These are phyloP conservation scores for Psophia crepitans DNA, from an alignment of 2,113 vertebrate genomes.

Conservation along the genomic window DNA sequence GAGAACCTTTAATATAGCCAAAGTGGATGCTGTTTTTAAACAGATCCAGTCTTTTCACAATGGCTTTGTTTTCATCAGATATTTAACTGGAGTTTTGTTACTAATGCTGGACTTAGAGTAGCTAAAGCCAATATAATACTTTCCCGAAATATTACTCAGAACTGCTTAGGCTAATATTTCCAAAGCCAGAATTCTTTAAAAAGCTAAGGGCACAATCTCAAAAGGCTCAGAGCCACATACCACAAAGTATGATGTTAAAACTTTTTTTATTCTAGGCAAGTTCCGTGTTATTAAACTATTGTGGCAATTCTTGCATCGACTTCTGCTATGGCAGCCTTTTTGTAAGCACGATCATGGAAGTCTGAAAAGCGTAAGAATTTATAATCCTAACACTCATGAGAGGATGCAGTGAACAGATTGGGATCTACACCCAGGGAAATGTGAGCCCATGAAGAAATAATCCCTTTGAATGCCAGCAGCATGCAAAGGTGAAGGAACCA, in stretches of 20 bases:
- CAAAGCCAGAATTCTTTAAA: constrained; percentile 36
- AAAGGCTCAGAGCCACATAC: constrained; percentile 23
- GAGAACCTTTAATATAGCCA: constrained; percentile 3
- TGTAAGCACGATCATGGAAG: not conserved
- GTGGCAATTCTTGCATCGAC: not conserved
- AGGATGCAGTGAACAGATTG: constrained; percentile 7
- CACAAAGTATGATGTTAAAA: not conserved
- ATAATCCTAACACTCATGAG: not conserved
- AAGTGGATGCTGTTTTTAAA: constrained; percentile 20
- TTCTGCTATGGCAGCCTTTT: not conserved
- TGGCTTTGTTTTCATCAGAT: constrained; percentile 25
- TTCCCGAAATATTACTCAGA: constrained; percentile 55
- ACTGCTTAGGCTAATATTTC: constrained; percentile 64
- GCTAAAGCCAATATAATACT: constrained; percentile 59
- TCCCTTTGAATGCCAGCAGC: not conserved
- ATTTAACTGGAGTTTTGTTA: constrained; percentile 61
- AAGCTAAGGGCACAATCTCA: constrained; percentile 28
- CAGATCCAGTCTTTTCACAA: constrained; percentile 2
- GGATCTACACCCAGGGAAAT: constrained; percentile 24
- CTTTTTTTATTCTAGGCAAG: not conserved
- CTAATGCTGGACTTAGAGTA: constrained; percentile 58
- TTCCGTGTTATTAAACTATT: not conserved
- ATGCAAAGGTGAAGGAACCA: not conserved
- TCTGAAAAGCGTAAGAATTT: not conserved
- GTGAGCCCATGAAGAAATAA: constrained; percentile 17